Conservation (phyloP, 2,113 vertebrate species). For the Pionites leucogaster region DNA sequence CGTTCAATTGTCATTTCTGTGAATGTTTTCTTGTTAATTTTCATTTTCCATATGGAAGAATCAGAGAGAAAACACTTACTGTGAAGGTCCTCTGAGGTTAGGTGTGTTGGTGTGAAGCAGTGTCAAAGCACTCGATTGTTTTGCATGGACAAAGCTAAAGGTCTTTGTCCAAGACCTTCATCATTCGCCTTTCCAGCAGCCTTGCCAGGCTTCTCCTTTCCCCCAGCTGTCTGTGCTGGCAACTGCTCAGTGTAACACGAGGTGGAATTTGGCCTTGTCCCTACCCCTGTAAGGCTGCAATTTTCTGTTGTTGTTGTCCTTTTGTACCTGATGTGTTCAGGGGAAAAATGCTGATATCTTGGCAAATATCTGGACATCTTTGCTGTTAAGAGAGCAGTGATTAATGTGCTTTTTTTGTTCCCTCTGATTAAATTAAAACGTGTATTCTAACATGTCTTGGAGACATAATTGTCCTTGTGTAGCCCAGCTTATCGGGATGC, state of each 20-base stretch:
- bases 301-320: constrained; percentile 41
- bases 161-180: background rate
- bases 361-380: constrained; percentile 59
- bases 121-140: background rate
- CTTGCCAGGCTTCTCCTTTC: background rate
- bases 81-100: background rate
- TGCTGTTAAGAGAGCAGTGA: constrained; percentile 54
- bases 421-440: constrained; percentile 62
- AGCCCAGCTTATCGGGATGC: constrained; percentile 48
- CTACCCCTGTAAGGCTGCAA: constrained; percentile 15
- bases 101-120: background rate
- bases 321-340: constrained; percentile 19
- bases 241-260: background rate
- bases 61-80: background rate
- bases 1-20: background rate
- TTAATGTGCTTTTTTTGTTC: constrained; percentile 66
- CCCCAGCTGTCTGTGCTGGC: constrained; percentile 22
- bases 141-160: background rate
- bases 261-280: constrained; percentile 42
- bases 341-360: constrained; percentile 30
- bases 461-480: constrained; percentile 63
- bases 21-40: background rate
- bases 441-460: constrained; percentile 54
- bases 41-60: background rate
- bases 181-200: background rate